Base-by-base conservation (phyloP, 53 echinoderm and acorn worm species). In the Echinometra lucunter region DNA sequence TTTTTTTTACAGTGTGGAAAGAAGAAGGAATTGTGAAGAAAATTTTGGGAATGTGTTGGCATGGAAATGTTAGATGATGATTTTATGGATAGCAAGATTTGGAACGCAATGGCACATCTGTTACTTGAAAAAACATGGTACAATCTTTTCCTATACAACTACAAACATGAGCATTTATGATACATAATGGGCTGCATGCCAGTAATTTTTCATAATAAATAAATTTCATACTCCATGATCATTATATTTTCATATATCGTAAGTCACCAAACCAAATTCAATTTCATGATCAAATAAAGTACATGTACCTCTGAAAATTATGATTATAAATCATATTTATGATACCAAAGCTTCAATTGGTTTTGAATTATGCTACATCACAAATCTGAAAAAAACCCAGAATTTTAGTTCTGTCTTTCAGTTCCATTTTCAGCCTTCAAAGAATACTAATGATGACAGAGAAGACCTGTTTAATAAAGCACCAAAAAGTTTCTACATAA, bases 21-120 rank as follows among this genome's bases (percentile, higher is more conserved):
- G 23, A 15, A 38, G 38, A 78, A 42, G 42, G 78, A 42, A 78
- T 78, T 42, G 23, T 42, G n/a, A n/a, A n/a, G n/a, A n/a, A n/a
- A n/a, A n/a, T n/a, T n/a, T n/a, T n/a, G 42, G 78, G 78, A 78
- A 78, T 78, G 78, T 78, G 78, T 78, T 6, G 17, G 38, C 78
- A 38, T 78, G 78, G 78, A 78, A 78, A 78, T 78, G 78, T 38
- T 42, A 78, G 32, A 34, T 12, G 32, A 30, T 72, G n/a, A n/a
- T n/a, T 74, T 74, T 21, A 40, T 42, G 21, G 78, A 2, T 53
- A 40, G 17, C 38, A 78, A 40, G 42, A 78, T 40, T 4, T 42
- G 3, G 19, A 75, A 40, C 34, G 18, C 40, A 3, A 78, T 78
- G 40, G 38, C 78, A 40, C 40, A 42, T 78, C 42, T 18, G 18